Evolutionary conservation across 2,888 invertebrate species (phyloP).

Genomic region (Hirtodrosophila alboralis): DNA sequence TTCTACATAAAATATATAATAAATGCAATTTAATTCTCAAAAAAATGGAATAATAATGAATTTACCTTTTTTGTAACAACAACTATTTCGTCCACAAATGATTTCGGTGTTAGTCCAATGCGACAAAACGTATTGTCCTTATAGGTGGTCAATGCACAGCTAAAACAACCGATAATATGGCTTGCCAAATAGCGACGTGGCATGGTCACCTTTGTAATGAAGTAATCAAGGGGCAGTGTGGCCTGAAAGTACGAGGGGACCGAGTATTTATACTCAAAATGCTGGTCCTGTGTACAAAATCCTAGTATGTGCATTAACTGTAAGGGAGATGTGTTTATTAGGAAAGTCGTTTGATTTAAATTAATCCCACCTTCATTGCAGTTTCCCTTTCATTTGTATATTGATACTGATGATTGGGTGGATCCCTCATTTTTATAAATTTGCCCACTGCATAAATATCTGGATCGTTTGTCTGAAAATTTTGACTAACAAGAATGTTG

Average conservation of each 20-base stretch:
- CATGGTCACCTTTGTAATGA: slow-evolving; percentile 63
- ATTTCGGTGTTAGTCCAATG: slow-evolving; percentile 57
- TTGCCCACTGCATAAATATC: slow-evolving; percentile 72
- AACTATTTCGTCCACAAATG: slow-evolving; percentile 76
- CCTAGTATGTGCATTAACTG: slow-evolving; percentile 63
- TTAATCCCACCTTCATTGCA: slow-evolving; percentile 66
- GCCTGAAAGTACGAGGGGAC: slow-evolving; percentile 59
- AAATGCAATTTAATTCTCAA: no score
- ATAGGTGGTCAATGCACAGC: slow-evolving; percentile 55
- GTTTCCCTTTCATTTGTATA: slow-evolving; percentile 57
- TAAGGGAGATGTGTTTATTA: neutral
- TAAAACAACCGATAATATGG: slow-evolving; percentile 33
- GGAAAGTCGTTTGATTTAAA: no score
- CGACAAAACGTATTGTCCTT: slow-evolving; percentile 69
- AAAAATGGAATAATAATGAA: no score
- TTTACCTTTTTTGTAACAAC: slow-evolving; percentile 71
- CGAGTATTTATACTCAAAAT: slow-evolving; percentile 54
- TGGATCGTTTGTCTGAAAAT: slow-evolving; percentile 65
- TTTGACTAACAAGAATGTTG: slow-evolving; percentile 52
- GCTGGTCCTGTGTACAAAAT: neutral
- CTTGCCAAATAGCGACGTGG: slow-evolving; percentile 67
- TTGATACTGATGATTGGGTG: slow-evolving; percentile 68
- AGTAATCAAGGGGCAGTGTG: slow-evolving; percentile 60
- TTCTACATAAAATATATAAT: no score
- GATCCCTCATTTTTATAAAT: slow-evolving; percentile 35